phyloP scores from a whole-genome alignment of 2,113 vertebrate species.

The Oryzias celebensis region DNA sequence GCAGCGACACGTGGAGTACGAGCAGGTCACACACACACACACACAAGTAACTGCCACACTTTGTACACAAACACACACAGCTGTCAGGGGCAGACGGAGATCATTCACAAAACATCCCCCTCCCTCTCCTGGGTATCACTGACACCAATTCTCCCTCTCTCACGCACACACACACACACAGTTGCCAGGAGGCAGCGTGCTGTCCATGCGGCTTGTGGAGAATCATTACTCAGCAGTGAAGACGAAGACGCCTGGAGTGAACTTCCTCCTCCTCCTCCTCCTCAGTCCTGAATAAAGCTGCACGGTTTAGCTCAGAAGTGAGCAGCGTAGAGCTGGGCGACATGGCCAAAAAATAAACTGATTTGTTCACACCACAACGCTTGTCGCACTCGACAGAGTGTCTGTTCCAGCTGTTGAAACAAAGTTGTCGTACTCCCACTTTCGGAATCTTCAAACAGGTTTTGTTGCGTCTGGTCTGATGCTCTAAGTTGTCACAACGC shows the following conservation, averaged over 20 bases:
- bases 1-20: slow-evolving; percentile 65
- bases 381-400: no score
- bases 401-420: no score
- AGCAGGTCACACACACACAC: slow-evolving; percentile 56
- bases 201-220: slow-evolving; percentile 72
- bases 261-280: slow-evolving; percentile 58
- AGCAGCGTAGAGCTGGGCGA: no score
- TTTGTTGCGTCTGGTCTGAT: no score
- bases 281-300: no score
- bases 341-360: no score
- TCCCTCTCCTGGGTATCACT: slow-evolving; percentile 70
- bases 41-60: slow-evolving; percentile 51
- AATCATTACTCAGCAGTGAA: slow-evolving; percentile 80
- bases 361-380: no score
- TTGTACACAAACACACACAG: slow-evolving; percentile 73
- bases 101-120: slow-evolving; percentile 76
- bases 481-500: no score
- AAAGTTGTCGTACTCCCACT: no score
- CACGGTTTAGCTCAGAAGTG: no score
- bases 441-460: no score
- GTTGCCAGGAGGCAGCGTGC: slow-evolving; percentile 69
- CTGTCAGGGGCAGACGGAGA: slow-evolving; percentile 75
- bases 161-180: slow-evolving; percentile 11
- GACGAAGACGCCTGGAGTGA: slow-evolving; percentile 49
- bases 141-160: slow-evolving; percentile 72